Base-by-base conservation (phyloP, 2,797 vertebrate genomes). In the Megalops cyprinoides region DNA sequence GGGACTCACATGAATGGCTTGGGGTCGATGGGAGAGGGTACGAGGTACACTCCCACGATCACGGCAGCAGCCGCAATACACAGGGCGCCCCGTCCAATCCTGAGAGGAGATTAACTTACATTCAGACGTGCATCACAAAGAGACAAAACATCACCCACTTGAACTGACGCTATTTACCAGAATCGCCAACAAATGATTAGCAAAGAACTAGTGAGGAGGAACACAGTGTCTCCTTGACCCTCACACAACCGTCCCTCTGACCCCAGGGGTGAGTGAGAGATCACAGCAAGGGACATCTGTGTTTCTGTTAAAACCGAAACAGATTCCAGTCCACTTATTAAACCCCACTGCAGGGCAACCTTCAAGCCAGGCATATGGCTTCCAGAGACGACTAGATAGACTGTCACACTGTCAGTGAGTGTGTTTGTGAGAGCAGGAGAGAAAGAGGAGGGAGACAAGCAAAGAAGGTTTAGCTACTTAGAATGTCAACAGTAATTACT, bases 11-110 rank as follows among this genome's bases (percentile, higher is more conserved):
- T 74, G 1, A 95, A 92, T 0, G 86, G 90, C 83, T 93, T 87
- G 67, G 91, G 91, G 83, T 95, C 92, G 3, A 92, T 92, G 60
- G 92, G 93, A 44, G 92, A 93, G 0, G 90, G 93, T 74, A 94
- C 87, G 81, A 94, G 85, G 79, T 93, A 94, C 86, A 95, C 34
- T 7, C 90, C 90, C 2, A 90, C 83, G 37, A 80, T 82, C 31
- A 83, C 76, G 1, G 81, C 86, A 10, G 92, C 48, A 42, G 91
- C 69, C 76, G 37, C 86, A 12, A 79, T 89, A 0, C 56, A 62
- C 0, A 88, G n/a, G 0, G 87, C 77, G 20, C 74, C 78, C 48
- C 53, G 53, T 3, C 74, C 55, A 23, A 86, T 84, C 92, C 92
- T 93, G 86, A 28, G 49, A 34, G 79, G 23, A 81, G 3, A 34